These are phyloP conservation scores for Calidris pygmaea DNA, from an alignment of 2,113 vertebrate species.

Conservation along the genomic window DNA sequence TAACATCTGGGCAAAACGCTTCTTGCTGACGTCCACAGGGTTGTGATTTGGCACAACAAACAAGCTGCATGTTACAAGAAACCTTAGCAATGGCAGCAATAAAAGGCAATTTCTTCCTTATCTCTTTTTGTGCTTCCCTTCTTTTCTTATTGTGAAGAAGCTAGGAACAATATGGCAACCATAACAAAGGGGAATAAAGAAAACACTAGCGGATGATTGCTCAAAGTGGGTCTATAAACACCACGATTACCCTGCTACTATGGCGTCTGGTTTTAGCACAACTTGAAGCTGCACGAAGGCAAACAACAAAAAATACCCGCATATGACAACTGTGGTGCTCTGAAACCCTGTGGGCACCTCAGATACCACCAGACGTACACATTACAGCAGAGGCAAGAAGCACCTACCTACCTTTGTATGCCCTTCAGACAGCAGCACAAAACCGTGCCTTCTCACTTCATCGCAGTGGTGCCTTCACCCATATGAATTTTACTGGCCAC, in stretches of 20 bases:
- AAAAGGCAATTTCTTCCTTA: conserved; percentile 1
- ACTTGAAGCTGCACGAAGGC: neutral
- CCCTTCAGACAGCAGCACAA: neutral
- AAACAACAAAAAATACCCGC: neutral
- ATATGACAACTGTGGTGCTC: neutral
- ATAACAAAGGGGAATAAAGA: neutral
- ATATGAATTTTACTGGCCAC: neutral
- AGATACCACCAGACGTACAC: neutral
- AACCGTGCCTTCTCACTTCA: neutral
- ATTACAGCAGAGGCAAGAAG: neutral
- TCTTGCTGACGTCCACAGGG: neutral
- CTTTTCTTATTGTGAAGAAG: neutral
- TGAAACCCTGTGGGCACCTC: neutral
- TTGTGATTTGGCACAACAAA: neutral
- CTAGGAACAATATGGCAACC: neutral
- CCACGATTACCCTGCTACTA: neutral
- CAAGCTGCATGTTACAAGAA: neutral
- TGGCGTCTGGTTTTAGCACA: neutral
- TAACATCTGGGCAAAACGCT: neutral
- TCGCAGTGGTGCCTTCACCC: neutral
- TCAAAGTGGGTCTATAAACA: neutral
- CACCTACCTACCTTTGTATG: neutral
- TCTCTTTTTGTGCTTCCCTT: neutral
- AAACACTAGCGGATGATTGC: neutral
- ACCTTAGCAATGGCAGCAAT: neutral